phyloP scores from a whole-genome alignment of 2,113 vertebrate species.

The Atlantisia rogersi region DNA sequence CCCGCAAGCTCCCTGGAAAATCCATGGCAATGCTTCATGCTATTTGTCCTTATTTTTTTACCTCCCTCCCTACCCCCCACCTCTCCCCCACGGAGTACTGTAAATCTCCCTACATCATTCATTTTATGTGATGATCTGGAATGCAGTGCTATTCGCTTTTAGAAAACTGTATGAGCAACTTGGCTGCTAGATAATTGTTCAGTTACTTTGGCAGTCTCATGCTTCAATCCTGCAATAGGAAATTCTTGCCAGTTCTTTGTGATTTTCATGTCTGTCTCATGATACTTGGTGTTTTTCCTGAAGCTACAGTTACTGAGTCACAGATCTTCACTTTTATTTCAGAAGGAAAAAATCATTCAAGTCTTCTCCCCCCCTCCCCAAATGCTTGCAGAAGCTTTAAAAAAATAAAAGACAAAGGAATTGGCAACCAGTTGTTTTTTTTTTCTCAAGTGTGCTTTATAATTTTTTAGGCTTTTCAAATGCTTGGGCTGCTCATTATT shows the following conservation, averaged over 20 bases:
- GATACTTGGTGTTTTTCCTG: conserved; percentile 4
- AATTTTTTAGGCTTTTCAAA: background rate
- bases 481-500: background rate
- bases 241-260: conserved; percentile 49
- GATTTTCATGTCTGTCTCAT: conserved; percentile 30
- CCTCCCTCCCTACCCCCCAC: no score
- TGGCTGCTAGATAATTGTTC: conserved; percentile 47
- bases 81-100: background rate
- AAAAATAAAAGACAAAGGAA: background rate
- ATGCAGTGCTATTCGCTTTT: conserved; percentile 8
- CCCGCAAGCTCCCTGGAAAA: background rate
- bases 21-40: background rate
- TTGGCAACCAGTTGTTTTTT: background rate
- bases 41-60: background rate
- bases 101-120: background rate
- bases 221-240: background rate
- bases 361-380: rapidly evolving
- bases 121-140: conserved; percentile 33
- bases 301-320: conserved; percentile 15
- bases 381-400: background rate
- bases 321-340: background rate
- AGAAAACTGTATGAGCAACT: conserved; percentile 31
- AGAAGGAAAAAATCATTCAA: background rate
- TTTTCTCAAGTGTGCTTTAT: background rate
- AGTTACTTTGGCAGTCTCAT: conserved; percentile 35